Percentiles rank a stretch among this genome's conserved stretches.
Conservation (phyloP, 2,888 invertebrate species). For the Bombylius major region DNA sequence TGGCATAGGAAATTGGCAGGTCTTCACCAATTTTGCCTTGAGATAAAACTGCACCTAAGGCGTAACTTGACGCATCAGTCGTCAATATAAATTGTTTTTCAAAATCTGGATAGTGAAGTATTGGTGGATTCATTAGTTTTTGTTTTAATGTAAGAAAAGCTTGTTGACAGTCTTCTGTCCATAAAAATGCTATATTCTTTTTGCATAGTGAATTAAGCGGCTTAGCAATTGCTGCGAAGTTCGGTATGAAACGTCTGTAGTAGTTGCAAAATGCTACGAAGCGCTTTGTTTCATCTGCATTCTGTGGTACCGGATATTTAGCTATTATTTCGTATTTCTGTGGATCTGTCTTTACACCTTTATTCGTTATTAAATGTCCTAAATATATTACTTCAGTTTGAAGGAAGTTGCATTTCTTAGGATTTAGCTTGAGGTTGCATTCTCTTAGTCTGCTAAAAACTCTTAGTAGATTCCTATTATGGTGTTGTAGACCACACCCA, state of each 20-base stretch:
- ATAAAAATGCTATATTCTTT: conserved; percentile 13
- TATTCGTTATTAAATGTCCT: conserved; percentile 13
- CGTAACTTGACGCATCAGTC: conserved; percentile 21
- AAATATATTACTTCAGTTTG: conserved; percentile 14
- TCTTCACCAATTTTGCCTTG: conserved; percentile 17
- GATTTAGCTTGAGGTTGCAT: conserved; percentile 13
- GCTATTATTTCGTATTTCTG: not conserved
- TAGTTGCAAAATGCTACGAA: no score
- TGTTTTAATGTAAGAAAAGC: conserved; percentile 8
- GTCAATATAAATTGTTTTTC: conserved; percentile 18
- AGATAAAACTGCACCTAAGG: conserved; percentile 20
- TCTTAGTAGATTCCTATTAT: conserved; percentile 6
- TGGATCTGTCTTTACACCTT: conserved; percentile 5
- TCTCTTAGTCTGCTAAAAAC: conserved; percentile 9
- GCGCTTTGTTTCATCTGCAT: conserved; percentile 4
- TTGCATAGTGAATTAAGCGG: conserved; percentile 12
- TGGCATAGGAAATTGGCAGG: no score
- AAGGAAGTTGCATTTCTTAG: conserved; percentile 13
- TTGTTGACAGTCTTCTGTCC: conserved; percentile 2
- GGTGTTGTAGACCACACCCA: conserved; percentile 9
- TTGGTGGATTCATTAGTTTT: conserved; percentile 4
- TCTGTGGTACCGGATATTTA: conserved; percentile 16
- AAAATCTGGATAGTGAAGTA: conserved; percentile 9
- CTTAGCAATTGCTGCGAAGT: conserved; percentile 16
- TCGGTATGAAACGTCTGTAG: not conserved